Evolutionary conservation across 2,797 vertebrate species (phyloP).

Genomic region (Danionella dracula): DNA sequence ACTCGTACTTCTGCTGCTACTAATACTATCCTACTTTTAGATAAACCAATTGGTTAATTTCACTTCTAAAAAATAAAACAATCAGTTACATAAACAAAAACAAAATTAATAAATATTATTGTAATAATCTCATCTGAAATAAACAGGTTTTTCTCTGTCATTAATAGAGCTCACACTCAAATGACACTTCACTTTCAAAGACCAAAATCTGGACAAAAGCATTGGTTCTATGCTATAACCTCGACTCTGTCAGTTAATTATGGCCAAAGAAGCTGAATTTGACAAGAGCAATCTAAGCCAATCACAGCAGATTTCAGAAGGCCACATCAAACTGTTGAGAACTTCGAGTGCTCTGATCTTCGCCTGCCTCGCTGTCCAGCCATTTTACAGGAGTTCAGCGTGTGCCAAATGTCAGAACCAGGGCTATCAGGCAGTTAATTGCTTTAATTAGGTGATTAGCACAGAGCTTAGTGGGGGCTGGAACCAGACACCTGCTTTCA

Average conservation of each 20-base stretch:
- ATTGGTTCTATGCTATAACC: no score
- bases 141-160: no score
- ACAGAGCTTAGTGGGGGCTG: conserved; percentile 35
- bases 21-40: no score
- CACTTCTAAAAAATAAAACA: no score
- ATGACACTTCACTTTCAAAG: no score
- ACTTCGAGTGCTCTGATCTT: conserved; percentile 17
- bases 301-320: conserved; percentile 40
- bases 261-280: conserved; percentile 32
- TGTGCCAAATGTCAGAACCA: conserved; percentile 44
- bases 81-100: no score
- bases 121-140: no score
- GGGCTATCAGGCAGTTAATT: conserved; percentile 40
- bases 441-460: conserved; percentile 49
- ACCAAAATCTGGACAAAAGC: no score
- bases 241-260: conserved; percentile 37
- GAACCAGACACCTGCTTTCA: conserved; percentile 47
- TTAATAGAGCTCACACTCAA: no score
- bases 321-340: conserved; percentile 37
- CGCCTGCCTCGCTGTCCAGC: conserved; percentile 25
- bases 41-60: no score
- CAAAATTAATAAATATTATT: no score
- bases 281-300: conserved; percentile 36
- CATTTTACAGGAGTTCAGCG: conserved; percentile 22
- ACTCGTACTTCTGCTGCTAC: no score